phyloP scores from a whole-genome alignment of 2,113 vertebrate genomes.

The Struthidea cinerea region DNA sequence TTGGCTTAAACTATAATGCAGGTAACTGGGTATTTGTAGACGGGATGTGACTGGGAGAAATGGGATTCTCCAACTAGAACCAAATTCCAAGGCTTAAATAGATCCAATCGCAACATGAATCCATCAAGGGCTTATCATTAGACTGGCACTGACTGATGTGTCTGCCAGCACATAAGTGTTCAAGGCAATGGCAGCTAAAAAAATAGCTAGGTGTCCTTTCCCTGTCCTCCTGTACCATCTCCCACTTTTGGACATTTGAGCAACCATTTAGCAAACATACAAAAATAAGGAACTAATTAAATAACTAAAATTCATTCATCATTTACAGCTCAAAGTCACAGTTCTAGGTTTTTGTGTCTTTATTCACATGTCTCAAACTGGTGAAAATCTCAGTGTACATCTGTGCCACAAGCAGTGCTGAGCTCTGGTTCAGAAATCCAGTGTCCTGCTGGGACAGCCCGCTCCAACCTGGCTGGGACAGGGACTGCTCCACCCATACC shows the following conservation, averaged over 20 bases:
- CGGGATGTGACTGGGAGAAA: not conserved
- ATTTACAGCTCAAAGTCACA: not conserved
- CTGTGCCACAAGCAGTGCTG: not conserved
- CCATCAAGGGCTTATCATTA: not conserved
- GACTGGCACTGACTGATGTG: not conserved
- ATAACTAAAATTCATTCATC: not conserved
- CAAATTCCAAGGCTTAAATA: not conserved
- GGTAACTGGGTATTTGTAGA: not conserved
- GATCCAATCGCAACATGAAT: not conserved
- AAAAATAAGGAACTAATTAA: not conserved
- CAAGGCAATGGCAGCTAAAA: not conserved
- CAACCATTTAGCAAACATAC: not conserved
- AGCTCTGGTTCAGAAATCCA: not conserved
- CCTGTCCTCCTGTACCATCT: not conserved
- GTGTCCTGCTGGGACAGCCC: rapidly evolving
- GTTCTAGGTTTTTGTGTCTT: not conserved
- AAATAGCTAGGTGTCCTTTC: not conserved
- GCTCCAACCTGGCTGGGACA: not conserved
- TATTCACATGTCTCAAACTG: not conserved
- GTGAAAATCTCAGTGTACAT: not conserved
- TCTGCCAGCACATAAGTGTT: not conserved
- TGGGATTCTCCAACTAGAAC: not conserved
- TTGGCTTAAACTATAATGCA: not conserved
- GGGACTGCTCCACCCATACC: not conserved
- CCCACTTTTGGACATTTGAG: not conserved